Conservation (phyloP, 2,113 vertebrate genomes). For the Psittacus erithacus region DNA sequence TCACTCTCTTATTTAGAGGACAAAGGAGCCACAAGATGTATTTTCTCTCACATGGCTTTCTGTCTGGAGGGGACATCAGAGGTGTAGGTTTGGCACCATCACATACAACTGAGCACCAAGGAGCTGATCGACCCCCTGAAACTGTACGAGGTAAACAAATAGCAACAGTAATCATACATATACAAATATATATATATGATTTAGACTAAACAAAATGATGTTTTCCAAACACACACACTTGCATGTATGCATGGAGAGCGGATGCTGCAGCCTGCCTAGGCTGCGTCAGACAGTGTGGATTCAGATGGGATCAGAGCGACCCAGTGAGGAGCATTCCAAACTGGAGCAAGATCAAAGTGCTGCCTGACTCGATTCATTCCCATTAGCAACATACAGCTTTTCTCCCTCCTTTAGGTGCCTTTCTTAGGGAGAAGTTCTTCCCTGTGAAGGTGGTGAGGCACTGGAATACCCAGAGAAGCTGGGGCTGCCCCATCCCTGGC, state of each 20-base stretch:
- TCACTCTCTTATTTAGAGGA: background rate
- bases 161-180: background rate
- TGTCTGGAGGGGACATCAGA: background rate
- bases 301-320: background rate
- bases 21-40: background rate
- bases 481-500: background rate
- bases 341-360: accelerated
- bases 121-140: background rate
- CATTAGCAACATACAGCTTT: accelerated
- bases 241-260: accelerated
- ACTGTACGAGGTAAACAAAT: accelerated
- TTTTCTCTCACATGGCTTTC: background rate
- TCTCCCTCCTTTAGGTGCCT: background rate
- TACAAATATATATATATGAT: too few species aligned
- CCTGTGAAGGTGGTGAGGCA: background rate
- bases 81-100: background rate
- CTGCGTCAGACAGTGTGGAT: accelerated
- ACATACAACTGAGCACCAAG: accelerated
- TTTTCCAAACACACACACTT: background rate
- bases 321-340: accelerated
- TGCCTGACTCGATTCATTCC: background rate
- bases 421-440: background rate
- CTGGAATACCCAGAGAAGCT: background rate
- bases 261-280: background rate
- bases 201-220: background rate